phyloP scores from a whole-genome alignment of 2,797 vertebrate genomes.

The Lagodon rhomboides region DNA sequence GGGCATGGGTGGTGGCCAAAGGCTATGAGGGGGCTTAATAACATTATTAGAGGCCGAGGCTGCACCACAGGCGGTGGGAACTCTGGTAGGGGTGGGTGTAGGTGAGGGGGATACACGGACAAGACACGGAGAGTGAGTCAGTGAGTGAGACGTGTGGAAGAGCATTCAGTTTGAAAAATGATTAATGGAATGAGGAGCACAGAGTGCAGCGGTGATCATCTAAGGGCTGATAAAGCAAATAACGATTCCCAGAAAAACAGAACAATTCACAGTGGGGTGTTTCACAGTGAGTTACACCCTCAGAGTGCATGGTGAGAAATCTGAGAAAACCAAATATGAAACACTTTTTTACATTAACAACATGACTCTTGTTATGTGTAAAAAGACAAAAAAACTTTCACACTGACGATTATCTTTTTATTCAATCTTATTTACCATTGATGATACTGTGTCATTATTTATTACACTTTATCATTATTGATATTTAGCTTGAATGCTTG shows the following conservation, averaged over 20 bases:
- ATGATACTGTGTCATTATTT: not conserved
- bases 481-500: not conserved
- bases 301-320: constrained; percentile 18
- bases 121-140: constrained; percentile 30
- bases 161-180: constrained; percentile 48
- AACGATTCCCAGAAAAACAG: constrained; percentile 64
- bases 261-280: constrained; percentile 38
- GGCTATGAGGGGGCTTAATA: constrained; percentile 77
- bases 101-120: constrained; percentile 10
- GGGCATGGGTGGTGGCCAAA: constrained; percentile 62
- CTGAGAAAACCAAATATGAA: constrained; percentile 29
- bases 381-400: not conserved
- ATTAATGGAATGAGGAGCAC: constrained; percentile 62
- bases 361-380: not conserved
- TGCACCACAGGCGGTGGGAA: constrained; percentile 39
- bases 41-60: constrained; percentile 76
- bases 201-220: constrained; percentile 35
- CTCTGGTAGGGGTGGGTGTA: not conserved
- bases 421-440: not conserved
- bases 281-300: constrained; percentile 34
- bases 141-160: constrained; percentile 34
- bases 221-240: constrained; percentile 52
- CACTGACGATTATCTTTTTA: not conserved
- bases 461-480: not conserved
- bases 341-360: not conserved